These are phyloP conservation scores for Psilopsiagon aymara DNA, from an alignment of 2,113 vertebrate genomes.

Conservation along the genomic window DNA sequence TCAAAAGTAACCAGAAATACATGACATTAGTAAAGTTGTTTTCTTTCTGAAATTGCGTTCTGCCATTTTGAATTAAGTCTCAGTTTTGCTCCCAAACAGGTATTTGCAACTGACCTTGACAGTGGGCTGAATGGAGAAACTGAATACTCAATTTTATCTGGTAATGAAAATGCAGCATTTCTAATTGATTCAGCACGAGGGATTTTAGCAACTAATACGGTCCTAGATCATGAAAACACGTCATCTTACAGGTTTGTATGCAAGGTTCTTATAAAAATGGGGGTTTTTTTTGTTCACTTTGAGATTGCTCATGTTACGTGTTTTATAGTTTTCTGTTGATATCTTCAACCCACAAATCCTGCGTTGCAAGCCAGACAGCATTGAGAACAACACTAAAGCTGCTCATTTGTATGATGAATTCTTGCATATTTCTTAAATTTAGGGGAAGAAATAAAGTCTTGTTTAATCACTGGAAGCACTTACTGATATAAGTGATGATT, in stretches of 20 bases:
- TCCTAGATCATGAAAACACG: slow-evolving; percentile 84
- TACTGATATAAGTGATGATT: background rate
- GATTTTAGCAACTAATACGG: slow-evolving; percentile 78
- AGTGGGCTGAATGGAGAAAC: slow-evolving; percentile 82
- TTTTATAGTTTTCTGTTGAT: background rate
- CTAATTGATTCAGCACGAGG: slow-evolving; percentile 82
- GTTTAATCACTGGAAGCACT: background rate
- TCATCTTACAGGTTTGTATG: slow-evolving; percentile 85
- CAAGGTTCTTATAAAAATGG: background rate
- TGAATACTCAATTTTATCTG: slow-evolving; percentile 87
- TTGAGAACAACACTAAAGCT: background rate
- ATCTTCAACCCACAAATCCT: background rate
- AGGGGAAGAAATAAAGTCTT: background rate
- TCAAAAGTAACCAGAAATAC: background rate
- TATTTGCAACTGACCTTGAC: slow-evolving; percentile 87
- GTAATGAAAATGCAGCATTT: slow-evolving; percentile 84
- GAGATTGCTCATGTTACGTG: background rate
- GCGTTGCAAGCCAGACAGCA: background rate
- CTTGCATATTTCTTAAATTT: background rate
- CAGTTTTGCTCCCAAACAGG: slow-evolving; percentile 70
- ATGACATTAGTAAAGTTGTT: background rate
- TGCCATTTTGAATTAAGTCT: slow-evolving; percentile 5
- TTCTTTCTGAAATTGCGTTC: background rate
- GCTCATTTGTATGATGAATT: background rate
- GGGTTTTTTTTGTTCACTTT: background rate